Evolutionary conservation across 1,140 invertebrate genomes (phyloP), one percentile per base, ranked within the genome.

Genomic region (Saxidomus purpurata): DNA sequence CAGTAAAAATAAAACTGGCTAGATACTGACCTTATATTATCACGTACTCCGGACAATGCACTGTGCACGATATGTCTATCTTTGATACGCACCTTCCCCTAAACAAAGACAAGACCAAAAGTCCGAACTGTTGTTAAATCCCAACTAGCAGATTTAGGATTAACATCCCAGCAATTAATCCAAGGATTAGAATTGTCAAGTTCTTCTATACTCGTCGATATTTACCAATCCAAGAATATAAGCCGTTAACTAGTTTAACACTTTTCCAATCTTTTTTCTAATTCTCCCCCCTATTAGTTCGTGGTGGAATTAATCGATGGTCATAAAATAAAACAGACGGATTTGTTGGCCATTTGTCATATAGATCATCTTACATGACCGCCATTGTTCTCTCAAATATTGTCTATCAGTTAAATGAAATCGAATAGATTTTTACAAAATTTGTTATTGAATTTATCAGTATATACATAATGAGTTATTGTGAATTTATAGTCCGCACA

Each of bases 121-220:
- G 67, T 40, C 34, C 34, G 25, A 15, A 71, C 22, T 71, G 19
- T 15, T 19, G 67, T 40, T 71, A 38, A 71, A 71, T 19, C 67
- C 67, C 34, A 17, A 15, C 38, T 34, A 22, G 34, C 34, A 19
- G 15, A 9, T 71, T 36, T 71, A 38, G 67, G 67, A 71, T 71
- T 71, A 71, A 71, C 22, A 71, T 38, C 67, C 34, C 36, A 40
- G 67, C 67, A 40, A 71, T 71, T 38, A 71, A 71, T 71, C 67
- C 67, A 15, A 25, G 22, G 67, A 71, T 71, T 71, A 71, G 17
- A 19, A 63, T 28, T 63, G 59, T 63, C 59, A 63, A 63, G n/a
- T 25, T 63, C 22, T 8, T 49, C 19, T 63, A 28, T 25, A 9
- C 28, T 63, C 3, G 59, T 28, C 59, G 25, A 63, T 63, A 63